These are phyloP conservation scores for Acestrorhynchus altus DNA, from an alignment of 2,797 vertebrate species.

Conservation along the genomic window DNA sequence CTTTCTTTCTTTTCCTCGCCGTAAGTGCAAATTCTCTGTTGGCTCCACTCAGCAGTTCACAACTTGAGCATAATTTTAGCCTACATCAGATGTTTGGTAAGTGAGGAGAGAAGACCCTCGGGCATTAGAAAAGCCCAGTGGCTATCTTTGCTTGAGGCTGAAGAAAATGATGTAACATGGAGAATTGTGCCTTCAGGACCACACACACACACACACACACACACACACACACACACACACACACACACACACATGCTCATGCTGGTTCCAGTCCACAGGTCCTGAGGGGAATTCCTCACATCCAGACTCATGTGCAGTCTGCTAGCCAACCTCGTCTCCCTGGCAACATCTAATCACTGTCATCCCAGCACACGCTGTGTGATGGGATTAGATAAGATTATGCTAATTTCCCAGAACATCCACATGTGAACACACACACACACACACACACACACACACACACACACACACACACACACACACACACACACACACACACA, in stretches of 20 bases:
- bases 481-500: neutral
- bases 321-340: slow-evolving; percentile 37
- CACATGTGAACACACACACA: slow-evolving; percentile 2
- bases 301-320: slow-evolving; percentile 19
- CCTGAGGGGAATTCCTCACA: slow-evolving; percentile 46
- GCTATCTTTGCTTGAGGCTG: slow-evolving; percentile 4
- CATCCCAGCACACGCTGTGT: slow-evolving; percentile 40
- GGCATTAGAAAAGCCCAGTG: slow-evolving; percentile 17
- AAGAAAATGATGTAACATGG: slow-evolving; percentile 25
- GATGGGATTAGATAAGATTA: slow-evolving; percentile 63
- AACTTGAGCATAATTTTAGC: slow-evolving; percentile 1
- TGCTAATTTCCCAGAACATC: slow-evolving; percentile 46
- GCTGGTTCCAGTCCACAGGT: slow-evolving; percentile 50
- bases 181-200: slow-evolving; percentile 24
- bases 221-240: neutral
- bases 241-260: slow-evolving; percentile 24
- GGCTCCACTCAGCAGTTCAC: neutral
- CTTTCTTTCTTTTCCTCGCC: too few relatives aligned
- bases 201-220: slow-evolving; percentile 9
- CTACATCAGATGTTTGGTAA: slow-evolving; percentile 4
- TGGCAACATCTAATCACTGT: slow-evolving; percentile 56
- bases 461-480: slow-evolving; percentile 11
- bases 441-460: slow-evolving; percentile 1
- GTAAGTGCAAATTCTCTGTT: neutral
- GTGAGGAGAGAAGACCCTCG: slow-evolving; percentile 13